A percentile compares a stretch with the other conserved stretches of the same genome.
Conservation (phyloP, 2,888 invertebrate species). For the Papilio elwesi region DNA sequence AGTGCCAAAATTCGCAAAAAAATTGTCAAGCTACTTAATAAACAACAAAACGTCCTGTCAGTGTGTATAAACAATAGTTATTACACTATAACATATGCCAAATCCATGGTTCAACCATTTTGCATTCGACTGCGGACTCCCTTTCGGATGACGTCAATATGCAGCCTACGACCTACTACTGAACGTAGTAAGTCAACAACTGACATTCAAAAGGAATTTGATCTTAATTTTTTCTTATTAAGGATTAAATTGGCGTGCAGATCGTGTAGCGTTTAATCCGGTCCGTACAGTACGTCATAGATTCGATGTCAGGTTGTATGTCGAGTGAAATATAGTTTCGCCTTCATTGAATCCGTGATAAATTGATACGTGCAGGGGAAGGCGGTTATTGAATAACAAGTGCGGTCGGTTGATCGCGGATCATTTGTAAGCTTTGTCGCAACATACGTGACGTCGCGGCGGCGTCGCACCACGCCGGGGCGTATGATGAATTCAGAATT, state of each 20-base stretch:
- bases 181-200: conserved; percentile 49
- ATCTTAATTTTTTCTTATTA: too few species aligned
- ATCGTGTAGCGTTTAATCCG: conserved; percentile 52
- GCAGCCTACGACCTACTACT: conserved; percentile 57
- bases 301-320: conserved; percentile 71
- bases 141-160: conserved; percentile 83
- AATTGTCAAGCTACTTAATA: background rate
- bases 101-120: conserved; percentile 82
- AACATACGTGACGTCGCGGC: conserved; percentile 45
- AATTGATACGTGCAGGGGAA: conserved; percentile 77
- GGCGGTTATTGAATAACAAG: conserved; percentile 82
- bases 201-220: accelerated
- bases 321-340: conserved; percentile 80
- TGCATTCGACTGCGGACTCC: conserved; percentile 80
- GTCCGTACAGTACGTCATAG: conserved; percentile 54
- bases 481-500: conserved; percentile 56
- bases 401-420: conserved; percentile 67
- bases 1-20: too few species aligned
- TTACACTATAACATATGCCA: conserved; percentile 81
- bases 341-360: conserved; percentile 83
- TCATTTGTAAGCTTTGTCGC: conserved; percentile 60
- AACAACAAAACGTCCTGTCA: conserved; percentile 39
- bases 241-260: conserved; percentile 38
- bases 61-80: conserved; percentile 69
- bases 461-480: conserved; percentile 36